Evolutionary conservation across 2,113 vertebrate genomes (phyloP), one percentile per base, ranked within the genome.

Genomic region (Pao palembangensis): DNA sequence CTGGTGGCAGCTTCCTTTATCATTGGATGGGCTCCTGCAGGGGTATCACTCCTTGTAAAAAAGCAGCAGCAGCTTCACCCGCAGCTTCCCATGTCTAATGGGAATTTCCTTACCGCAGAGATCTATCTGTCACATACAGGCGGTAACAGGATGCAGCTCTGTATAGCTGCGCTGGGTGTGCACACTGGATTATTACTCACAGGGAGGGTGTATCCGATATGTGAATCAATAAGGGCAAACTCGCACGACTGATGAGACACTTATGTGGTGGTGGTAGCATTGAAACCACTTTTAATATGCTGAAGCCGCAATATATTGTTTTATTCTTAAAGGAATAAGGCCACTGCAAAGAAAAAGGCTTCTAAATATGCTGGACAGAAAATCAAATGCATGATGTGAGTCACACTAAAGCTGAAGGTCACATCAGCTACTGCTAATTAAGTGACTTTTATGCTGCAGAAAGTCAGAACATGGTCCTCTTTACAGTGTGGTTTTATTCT

Each of bases 31-130:
- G 67, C 69, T 73, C 65, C 55, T 55, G 71, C 69, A 81, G 55
- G 61, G 74, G 58, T 61, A 75, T 79, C 68, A 58, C 64, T 83
- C 61, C 77, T 72, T 58, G 60, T 23, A 61, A 79, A 78, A 67
- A 75, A 70, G 64, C 59, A 19, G 64, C 68, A 70, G 67, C 59
- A 19, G 64, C 68, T 51, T 66, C 1, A 55, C 65, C 64, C 58
- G 64, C 69, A 71, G 75, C 78, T 62, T 25, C 17, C 47, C 42
- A 21, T 21, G 49, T 61, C 64, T 70, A 34, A 60, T 41, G 57
- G 69, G 69, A 64, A 55, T 61, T 53, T 52, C 63, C 21, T 34
- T 20, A 23, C 66, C 5, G 17, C 64, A 14, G 53, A 75, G 57
- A 75, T 69, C 56, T 61, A 76, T 80, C 75, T 56, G 51, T 79